Percentiles rank a stretch among this genome's conserved stretches.
Conservation (phyloP, 1,140 invertebrate species). For the Idris sp. region DNA sequence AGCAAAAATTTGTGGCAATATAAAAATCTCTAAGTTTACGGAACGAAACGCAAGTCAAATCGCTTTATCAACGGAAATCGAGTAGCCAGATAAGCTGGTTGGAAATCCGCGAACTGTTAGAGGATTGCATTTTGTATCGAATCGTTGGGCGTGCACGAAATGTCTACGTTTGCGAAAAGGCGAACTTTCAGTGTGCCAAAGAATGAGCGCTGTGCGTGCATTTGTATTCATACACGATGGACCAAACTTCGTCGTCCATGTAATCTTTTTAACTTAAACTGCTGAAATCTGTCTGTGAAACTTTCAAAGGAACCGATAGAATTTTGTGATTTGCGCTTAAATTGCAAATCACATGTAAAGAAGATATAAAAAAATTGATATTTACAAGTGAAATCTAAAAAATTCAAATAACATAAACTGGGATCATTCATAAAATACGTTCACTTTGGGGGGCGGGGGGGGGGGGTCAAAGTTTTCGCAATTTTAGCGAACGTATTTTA, state of each 20-base stretch:
- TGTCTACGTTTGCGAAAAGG: conserved; percentile 31
- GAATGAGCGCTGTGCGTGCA: conserved; percentile 19
- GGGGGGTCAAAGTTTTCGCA: too few relatives aligned
- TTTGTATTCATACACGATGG: conserved; percentile 18
- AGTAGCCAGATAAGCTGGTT: conserved; percentile 25
- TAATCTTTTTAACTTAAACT: conserved; percentile 36
- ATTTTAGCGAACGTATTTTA: too few relatives aligned
- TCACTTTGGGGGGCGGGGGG: too few relatives aligned
- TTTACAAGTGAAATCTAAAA: too few relatives aligned
- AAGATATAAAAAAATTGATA: too few relatives aligned
- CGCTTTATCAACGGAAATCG: conserved; percentile 33
- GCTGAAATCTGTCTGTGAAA: conserved; percentile 1
- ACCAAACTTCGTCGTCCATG: conserved; percentile 24
- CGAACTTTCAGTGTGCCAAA: conserved; percentile 11
- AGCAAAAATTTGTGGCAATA: background rate
- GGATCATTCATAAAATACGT: too few relatives aligned
- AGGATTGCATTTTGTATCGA: conserved; percentile 33
- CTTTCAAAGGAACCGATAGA: conserved; percentile 16
- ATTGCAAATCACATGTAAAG: conserved; percentile 8
- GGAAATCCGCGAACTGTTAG: conserved; percentile 24
- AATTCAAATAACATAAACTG: too few relatives aligned
- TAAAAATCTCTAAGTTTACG: conserved; percentile 5
- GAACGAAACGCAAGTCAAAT: conserved; percentile 16
- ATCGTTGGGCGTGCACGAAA: conserved; percentile 11
- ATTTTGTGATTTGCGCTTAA: conserved; percentile 29